Evolutionary conservation across 2,113 vertebrate species (phyloP).

Genomic region (Neoarius graeffei): DNA sequence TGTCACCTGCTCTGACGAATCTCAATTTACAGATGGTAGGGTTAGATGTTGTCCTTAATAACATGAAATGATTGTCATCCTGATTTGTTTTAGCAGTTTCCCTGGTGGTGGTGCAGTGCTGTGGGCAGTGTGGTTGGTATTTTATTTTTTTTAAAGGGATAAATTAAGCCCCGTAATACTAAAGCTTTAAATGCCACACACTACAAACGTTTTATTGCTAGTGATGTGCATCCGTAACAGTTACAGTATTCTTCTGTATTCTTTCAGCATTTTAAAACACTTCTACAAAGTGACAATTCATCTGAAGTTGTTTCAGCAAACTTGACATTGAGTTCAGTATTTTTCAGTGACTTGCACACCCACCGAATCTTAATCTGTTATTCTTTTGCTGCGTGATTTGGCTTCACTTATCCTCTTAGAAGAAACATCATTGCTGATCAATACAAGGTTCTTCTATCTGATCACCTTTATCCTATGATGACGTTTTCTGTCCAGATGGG

Average conservation of each 20-base stretch:
- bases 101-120: not conserved
- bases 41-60: not conserved
- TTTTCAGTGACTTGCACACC: not conserved
- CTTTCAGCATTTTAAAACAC: not conserved
- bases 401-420: not conserved
- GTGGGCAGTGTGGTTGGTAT: not conserved
- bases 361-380: not conserved
- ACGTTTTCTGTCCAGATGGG: too few species aligned
- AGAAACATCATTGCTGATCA: not conserved
- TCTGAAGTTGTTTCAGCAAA: not conserved
- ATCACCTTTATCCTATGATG: not conserved
- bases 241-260: not conserved
- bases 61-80: not conserved
- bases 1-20: not conserved
- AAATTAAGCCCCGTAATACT: not conserved
- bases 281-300: not conserved
- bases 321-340: not conserved
- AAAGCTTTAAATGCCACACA: constrained; percentile 6
- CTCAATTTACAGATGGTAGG: not conserved
- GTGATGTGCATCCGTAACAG: not conserved
- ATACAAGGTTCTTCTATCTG: not conserved
- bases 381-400: not conserved
- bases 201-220: not conserved
- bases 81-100: not conserved
- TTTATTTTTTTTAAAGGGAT: too few species aligned